Conservation (phyloP, 1,140 invertebrate genomes). For the Sitophilus oryzae region DNA sequence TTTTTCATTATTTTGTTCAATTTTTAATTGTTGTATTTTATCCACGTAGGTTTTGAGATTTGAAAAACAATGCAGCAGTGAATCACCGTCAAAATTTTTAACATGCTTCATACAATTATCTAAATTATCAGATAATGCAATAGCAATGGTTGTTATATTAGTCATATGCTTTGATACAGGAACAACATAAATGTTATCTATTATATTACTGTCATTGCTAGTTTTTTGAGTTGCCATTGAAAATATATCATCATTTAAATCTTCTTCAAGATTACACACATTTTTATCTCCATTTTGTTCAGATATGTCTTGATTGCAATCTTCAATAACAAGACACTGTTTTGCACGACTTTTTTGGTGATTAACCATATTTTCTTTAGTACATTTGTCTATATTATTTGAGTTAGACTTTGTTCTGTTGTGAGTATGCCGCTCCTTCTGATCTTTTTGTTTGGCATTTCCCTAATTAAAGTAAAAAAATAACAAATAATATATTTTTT, state of each 20-base stretch:
- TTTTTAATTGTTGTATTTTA: background rate
- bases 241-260: background rate
- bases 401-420: no score
- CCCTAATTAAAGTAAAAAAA: no score
- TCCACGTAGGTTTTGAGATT: conserved; percentile 9
- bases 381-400: no score
- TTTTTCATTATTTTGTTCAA: background rate
- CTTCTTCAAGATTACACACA: no score
- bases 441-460: no score
- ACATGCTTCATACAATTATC: background rate
- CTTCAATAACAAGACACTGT: no score
- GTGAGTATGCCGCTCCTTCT: no score
- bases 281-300: no score
- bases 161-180: background rate
- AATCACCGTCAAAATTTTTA: background rate
- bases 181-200: background rate
- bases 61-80: conserved; percentile 6
- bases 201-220: background rate
- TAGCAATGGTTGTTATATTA: background rate
- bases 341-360: no score
- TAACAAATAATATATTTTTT: no score
- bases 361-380: no score
- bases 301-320: no score
- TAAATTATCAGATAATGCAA: background rate
- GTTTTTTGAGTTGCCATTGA: conserved; percentile 7